A percentile compares a stretch with the other conserved stretches of the same genome.
phyloP scores from a whole-genome alignment of 2,888 invertebrate genomes.

The Alcis repandata region DNA sequence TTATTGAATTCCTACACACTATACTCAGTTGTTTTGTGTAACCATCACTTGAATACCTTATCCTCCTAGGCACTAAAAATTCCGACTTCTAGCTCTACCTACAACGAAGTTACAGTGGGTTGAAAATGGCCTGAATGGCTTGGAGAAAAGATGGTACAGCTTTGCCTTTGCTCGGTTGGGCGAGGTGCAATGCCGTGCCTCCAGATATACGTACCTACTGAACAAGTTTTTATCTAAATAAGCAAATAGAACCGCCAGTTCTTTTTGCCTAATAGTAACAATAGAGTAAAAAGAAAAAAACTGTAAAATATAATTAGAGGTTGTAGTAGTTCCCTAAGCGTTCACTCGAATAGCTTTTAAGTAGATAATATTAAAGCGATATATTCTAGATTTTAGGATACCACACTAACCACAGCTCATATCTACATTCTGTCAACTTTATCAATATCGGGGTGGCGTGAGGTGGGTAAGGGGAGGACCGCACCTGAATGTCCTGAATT shows the following conservation, averaged over 20 bases:
- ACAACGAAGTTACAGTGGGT: too few species aligned
- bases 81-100: too few species aligned
- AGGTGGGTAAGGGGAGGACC: slow-evolving; percentile 61
- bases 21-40: neutral
- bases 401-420: slow-evolving; percentile 20
- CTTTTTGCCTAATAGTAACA: too few species aligned
- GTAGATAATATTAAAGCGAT: neutral
- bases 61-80: too few species aligned
- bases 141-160: too few species aligned
- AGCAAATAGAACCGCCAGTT: too few species aligned
- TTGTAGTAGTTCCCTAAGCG: too few species aligned
- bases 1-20: slow-evolving; percentile 46
- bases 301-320: too few species aligned
- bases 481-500: slow-evolving; percentile 73
- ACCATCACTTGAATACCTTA: neutral
- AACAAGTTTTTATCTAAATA: neutral
- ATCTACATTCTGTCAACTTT: slow-evolving; percentile 62
- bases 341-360: neutral
- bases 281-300: too few species aligned
- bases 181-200: too few species aligned
- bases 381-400: slow-evolving; percentile 2
- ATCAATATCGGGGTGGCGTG: slow-evolving; percentile 61
- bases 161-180: too few species aligned
- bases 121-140: too few species aligned
- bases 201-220: neutral